Base-by-base conservation (phyloP, 2,888 invertebrate species). In the Coremacera marginata region DNA sequence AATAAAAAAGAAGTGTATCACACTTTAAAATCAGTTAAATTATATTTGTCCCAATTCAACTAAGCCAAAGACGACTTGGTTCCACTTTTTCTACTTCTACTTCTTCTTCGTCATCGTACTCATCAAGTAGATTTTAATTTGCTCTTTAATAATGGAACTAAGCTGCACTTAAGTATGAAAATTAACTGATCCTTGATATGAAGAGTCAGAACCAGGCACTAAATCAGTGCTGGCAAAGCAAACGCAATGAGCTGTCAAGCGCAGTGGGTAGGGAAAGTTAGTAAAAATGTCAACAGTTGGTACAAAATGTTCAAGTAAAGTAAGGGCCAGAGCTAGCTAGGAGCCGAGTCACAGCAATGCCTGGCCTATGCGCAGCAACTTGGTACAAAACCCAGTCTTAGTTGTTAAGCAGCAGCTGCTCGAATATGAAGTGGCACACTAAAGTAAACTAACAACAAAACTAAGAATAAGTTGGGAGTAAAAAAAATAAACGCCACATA, bases 131-230 rank as follows among this genome's bases (percentile, higher is more conserved):
- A 37, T 31, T 74, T 74, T 74, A 74, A 74, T 74, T 74, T 67
- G 74, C 74, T 67, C 65, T 74, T 74, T 74, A 74, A 74, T 74
- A 67, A 74, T 25, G 37, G 65, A 74, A 74, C 74, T 74, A 74
- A 74, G 37, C 34, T 37, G 65, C 74, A 67, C 74, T 74, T 67
- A 74, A 74, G 74, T 74, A 74, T 65, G 65, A 74, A 74, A 74
- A 74, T 74, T 74, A 67, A 65, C 74, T 67, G 74, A 65, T 74
- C 55, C 74, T 74, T 67, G 74, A 74, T 74, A 31, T 63, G 73
- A 49, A 65, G 65, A 34, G 65, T 44, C 44, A 44, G 44, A 44
- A 44, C 11, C 44, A 44, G 44, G 44, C 44, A 44, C 44, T 44
- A 44, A 44, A 44, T 44, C 44, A 44, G 44, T 44, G 44, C 44